Percentiles rank a stretch among this genome's conserved stretches.
phyloP scores from a whole-genome alignment of 2,113 vertebrate species.

The Chaetura pelagica region DNA sequence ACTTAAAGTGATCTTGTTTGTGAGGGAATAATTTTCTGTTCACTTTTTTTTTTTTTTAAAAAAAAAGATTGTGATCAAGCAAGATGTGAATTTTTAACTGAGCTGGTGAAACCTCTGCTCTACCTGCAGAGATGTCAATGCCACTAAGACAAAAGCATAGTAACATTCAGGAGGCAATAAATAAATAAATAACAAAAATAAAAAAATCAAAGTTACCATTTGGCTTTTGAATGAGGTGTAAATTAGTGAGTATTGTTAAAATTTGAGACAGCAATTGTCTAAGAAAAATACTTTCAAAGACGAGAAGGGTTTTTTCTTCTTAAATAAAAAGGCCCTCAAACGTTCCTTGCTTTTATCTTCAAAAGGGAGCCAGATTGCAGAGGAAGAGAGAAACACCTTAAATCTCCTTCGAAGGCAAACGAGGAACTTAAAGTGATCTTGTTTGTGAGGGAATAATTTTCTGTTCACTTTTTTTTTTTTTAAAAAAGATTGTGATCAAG shows the following conservation, averaged over 20 bases:
- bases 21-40: neutral
- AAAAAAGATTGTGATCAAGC: neutral
- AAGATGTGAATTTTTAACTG: neutral
- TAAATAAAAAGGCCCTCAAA: slow-evolving; percentile 54
- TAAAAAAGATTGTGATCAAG: neutral
- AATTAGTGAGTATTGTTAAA: too few species aligned
- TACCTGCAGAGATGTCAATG: neutral
- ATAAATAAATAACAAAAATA: too few species aligned
- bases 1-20: slow-evolving; percentile 46
- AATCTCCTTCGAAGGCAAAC: slow-evolving; percentile 48
- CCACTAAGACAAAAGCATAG: too few species aligned
- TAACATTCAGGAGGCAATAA: too few species aligned
- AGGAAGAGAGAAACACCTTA: slow-evolving; percentile 42
- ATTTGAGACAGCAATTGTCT: slow-evolving; percentile 56
- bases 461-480: neutral
- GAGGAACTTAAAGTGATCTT: slow-evolving; percentile 50
- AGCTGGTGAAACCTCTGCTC: neutral
- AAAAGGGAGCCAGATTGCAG: slow-evolving; percentile 64
- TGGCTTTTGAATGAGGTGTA: too few species aligned
- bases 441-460: slow-evolving; percentile 25
- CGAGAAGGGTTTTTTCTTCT: slow-evolving; percentile 17
- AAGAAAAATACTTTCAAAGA: slow-evolving; percentile 68
- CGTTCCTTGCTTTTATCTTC: slow-evolving; percentile 67
- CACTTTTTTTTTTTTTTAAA: neutral
- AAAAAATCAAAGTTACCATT: too few species aligned